Base-by-base conservation (phyloP, 2,888 invertebrate species). In the Linyphia triangularis region DNA sequence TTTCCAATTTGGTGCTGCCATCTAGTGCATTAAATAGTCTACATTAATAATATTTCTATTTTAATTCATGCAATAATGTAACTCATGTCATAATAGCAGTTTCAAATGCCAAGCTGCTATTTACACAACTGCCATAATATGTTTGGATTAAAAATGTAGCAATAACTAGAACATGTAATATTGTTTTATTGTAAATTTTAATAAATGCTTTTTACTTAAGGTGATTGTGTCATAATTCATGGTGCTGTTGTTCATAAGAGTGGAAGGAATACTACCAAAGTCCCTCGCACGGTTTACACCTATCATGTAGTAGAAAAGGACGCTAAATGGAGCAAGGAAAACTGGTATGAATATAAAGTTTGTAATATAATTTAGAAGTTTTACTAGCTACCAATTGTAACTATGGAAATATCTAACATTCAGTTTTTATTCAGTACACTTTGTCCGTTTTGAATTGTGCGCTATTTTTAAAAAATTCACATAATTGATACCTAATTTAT, bases 221-320 rank as follows among this genome's bases (percentile, higher is more conserved):
- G 98, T 59, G 95, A 96, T 1, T 96, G 96, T 91, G 95, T 99
- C 77, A 92, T 99, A 43, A 96, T 99, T 89, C 96, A 99, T 92
- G 98, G 98, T 0, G 95, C 96, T 92, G 97, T 98, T 0, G 96
- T 99, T 0, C 99, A 99, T 93, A 96, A 96, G 92, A 99, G 98
- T 92, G 96, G 96, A 73, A 94, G 94, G 7, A 99, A 99, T 93
- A 95, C 94, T 88, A 98, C 98, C 0, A 92, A 94, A 1, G 94
- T 95, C 90, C 96, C 97, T n/a, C 95, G 99, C 43, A 97, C 97
- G 91, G 97, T 97, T 0, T 99, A 99, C 93, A 98, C 98, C 6
- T 98, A 99, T 93, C 99, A 99, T 92, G 95, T 98, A 0, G 94
- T 97, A 84, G 99, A 99, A 92, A 95, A 95, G 22, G 93, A 95